Base-by-base conservation (phyloP, 2,113 vertebrate species). In the Chionomys nivalis region DNA sequence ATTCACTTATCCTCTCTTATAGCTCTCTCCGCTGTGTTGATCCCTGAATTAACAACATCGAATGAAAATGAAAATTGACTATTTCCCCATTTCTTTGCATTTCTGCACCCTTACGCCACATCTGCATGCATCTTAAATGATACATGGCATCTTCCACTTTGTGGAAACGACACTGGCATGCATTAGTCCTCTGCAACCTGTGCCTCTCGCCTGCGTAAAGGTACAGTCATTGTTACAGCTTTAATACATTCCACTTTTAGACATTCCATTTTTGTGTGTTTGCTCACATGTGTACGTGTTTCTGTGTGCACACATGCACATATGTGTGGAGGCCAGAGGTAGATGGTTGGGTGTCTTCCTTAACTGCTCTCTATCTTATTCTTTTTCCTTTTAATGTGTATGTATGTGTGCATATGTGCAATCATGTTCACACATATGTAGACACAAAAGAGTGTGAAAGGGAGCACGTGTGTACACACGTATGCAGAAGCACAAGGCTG, bases 21-120 rank as follows among this genome's bases (percentile, higher is more conserved):
- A 12, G 83, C 55, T 88, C 49, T 95, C 47, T 42, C 14, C 44
- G 9, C 21, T 63, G 31, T 1, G 0, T 7, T n/a, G 28, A 39
- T 36, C 58, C 42, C 63, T 42, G 47, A 95, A 55, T 89, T 79
- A 65, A 92, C 61, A 65, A 86, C 12, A 39, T 52, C 26, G 49
- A 58, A 44, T 89, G n/a, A 73, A 88, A 89, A 87, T 89, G 21
- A 44, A 63, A 55, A 70, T 23, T 66, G 39, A 19, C 39, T 24
- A 12, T 70, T 81, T 52, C 90, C 91, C 90, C 70, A 77, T 65
- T 61, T 72, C 68, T 42, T 92, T 82, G 31, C n/a, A 87, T 90
- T 95, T 95, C 61, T 91, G 11, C 68, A 52, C 68, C 61, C 24
- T 75, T 92, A 70, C 1, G 21, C 7, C 65, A 39, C 1, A 47